Evolutionary conservation across 2,888 invertebrate genomes (phyloP).

Genomic region (Rhingia campestris): DNA sequence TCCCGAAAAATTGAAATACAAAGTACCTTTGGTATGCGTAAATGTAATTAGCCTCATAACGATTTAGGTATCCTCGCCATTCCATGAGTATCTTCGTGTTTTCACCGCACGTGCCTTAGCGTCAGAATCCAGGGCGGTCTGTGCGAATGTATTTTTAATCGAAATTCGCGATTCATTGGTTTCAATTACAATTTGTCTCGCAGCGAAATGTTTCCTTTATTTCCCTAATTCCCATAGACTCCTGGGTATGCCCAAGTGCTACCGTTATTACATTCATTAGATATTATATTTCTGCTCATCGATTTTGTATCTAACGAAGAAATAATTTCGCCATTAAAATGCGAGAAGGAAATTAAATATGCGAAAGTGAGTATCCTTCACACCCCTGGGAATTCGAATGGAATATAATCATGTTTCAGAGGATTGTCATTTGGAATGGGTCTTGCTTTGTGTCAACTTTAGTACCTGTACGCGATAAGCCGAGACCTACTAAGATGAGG

Average conservation of each 20-base stretch:
- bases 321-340: neutral
- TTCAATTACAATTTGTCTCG: slow-evolving; percentile 53
- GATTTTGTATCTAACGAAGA: slow-evolving; percentile 2
- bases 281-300: slow-evolving; percentile 11
- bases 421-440: no score
- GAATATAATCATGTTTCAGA: no score
- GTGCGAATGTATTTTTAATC: slow-evolving; percentile 44
- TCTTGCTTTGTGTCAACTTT: no score
- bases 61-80: slow-evolving; percentile 28
- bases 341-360: no score
- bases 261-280: slow-evolving; percentile 39
- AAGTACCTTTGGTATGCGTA: slow-evolving; percentile 4
- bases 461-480: no score
- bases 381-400: no score
- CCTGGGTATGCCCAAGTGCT: slow-evolving; percentile 23
- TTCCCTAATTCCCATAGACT: slow-evolving; percentile 24
- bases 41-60: slow-evolving; percentile 52
- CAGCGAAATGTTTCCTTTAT: slow-evolving; percentile 17
- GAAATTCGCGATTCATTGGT: slow-evolving; percentile 54
- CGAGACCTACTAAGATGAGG: no score
- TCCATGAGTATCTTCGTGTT: slow-evolving; percentile 5
- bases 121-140: slow-evolving; percentile 9
- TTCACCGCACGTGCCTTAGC: slow-evolving; percentile 28
- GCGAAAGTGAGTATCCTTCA: no score
- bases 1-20: slow-evolving; percentile 10